Conservation (phyloP, 2,888 invertebrate genomes). For the Agrochola litura region DNA sequence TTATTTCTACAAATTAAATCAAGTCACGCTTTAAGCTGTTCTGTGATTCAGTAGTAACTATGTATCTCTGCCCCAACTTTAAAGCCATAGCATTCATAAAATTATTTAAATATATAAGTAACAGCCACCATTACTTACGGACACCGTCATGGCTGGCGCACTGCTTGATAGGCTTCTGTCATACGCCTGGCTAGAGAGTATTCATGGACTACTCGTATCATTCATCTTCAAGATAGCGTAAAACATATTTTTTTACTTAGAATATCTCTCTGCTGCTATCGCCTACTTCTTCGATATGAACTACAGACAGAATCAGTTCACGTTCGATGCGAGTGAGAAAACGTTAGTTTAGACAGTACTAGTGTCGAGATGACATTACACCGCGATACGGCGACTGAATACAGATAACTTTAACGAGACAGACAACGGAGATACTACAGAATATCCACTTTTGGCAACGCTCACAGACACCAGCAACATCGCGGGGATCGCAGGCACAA, state of each 20-base stretch:
- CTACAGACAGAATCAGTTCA: slow-evolving; percentile 6
- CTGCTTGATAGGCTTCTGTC: neutral
- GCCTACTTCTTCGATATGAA: neutral
- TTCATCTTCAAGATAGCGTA: neutral
- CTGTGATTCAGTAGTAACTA: neutral
- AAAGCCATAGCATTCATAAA: neutral
- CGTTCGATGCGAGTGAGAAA: neutral
- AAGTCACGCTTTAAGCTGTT: neutral
- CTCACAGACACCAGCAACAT: neutral
- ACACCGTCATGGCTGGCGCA: no score
- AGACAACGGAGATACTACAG: neutral
- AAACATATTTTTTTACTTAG: neutral
- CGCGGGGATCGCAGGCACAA: no score
- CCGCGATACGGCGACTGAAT: neutral
- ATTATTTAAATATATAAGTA: neutral
- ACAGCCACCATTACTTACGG: no score
- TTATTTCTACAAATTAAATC: neutral
- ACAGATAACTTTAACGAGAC: slow-evolving; percentile 2
- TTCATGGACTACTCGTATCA: neutral
- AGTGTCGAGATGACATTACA: slow-evolving; percentile 7
- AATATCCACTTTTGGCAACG: neutral
- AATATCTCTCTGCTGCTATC: neutral
- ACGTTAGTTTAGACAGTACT: neutral
- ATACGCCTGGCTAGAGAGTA: neutral
- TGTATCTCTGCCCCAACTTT: neutral